phyloP scores from a whole-genome alignment of 1,140 invertebrate species.

The Brachionus rotundiformis region DNA sequence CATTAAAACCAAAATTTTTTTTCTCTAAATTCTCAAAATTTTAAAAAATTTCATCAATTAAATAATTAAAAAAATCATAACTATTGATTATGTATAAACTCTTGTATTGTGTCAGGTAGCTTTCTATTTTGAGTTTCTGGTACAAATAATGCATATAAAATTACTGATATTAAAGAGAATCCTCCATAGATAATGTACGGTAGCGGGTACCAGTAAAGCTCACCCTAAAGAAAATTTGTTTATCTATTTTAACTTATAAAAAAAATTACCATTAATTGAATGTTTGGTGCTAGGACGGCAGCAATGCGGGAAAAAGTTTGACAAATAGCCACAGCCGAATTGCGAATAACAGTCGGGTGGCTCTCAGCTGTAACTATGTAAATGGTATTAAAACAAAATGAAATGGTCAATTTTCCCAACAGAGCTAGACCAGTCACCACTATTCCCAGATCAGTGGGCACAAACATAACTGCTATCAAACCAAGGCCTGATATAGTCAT shows the following conservation, averaged over 20 bases:
- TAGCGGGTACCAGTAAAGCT: conserved; percentile 47
- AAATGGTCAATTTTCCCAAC: conserved; percentile 30
- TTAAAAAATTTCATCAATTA: too few relatives aligned
- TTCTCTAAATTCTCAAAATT: too few relatives aligned
- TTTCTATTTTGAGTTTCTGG: conserved; percentile 56
- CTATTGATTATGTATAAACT: conserved; percentile 53
- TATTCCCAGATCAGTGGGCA: conserved; percentile 6
- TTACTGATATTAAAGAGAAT: conserved; percentile 53
- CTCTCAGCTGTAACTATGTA: conserved; percentile 41
- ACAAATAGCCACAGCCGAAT: conserved; percentile 27
- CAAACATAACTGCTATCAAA: neutral
- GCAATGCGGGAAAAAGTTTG: neutral
- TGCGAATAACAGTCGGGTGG: conserved; percentile 42
- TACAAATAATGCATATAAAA: conserved; percentile 53
- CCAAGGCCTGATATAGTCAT: conserved; percentile 19
- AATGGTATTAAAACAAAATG: conserved; percentile 36
- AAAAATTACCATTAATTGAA: neutral
- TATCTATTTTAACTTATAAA: neutral
- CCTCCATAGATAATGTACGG: conserved; percentile 54
- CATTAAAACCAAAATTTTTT: too few relatives aligned
- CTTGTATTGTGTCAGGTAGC: conserved; percentile 55
- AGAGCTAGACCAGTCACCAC: conserved; percentile 1
- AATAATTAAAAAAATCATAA: neutral
- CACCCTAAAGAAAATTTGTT: neutral
- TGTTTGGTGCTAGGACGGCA: conserved; percentile 16